Percentiles rank a stretch among this genome's conserved stretches.
Conservation (phyloP, 1,140 invertebrate genomes). For the Ceratosolen solmsi region DNA sequence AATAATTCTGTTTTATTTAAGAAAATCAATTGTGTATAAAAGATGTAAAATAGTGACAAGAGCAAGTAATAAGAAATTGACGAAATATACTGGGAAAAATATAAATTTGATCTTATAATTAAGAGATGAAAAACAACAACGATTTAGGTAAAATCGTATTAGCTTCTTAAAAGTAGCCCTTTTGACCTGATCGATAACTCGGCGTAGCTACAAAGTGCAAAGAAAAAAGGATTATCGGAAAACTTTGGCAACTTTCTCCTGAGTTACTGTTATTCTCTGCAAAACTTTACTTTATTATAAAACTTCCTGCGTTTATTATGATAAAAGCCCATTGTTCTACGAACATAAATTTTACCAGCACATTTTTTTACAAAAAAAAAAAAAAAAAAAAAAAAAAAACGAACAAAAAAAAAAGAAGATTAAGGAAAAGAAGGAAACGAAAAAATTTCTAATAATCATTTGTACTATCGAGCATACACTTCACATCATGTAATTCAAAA, state of each 20-base stretch:
- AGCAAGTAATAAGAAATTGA: too few relatives aligned
- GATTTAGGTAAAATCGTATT: slow-evolving; percentile 2
- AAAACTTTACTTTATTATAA: slow-evolving; percentile 33
- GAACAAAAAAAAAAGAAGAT: not conserved
- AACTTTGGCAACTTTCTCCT: slow-evolving; percentile 4
- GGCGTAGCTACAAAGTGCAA: not conserved
- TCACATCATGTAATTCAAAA: not conserved
- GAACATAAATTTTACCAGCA: not conserved
- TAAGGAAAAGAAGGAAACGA: not conserved
- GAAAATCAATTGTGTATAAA: too few relatives aligned
- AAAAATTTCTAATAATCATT: not conserved
- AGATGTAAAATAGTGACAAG: too few relatives aligned
- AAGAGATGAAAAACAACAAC: not conserved
- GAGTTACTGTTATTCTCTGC: slow-evolving; percentile 8
- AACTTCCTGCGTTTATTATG: not conserved
- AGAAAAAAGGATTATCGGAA: slow-evolving; percentile 36
- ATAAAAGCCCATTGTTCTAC: not conserved
- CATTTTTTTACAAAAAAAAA: too few relatives aligned
- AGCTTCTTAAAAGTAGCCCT: not conserved
- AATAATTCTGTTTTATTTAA: too few relatives aligned
- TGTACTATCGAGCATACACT: not conserved
- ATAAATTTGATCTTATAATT: not conserved
- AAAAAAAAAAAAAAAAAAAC: too few relatives aligned
- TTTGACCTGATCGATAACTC: slow-evolving; percentile 21
- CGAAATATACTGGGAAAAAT: too few relatives aligned